Percentiles rank a stretch among this genome's conserved stretches.
These are phyloP conservation scores for Leucania comma DNA, from an alignment of 2,888 invertebrate species.

Conservation along the genomic window DNA sequence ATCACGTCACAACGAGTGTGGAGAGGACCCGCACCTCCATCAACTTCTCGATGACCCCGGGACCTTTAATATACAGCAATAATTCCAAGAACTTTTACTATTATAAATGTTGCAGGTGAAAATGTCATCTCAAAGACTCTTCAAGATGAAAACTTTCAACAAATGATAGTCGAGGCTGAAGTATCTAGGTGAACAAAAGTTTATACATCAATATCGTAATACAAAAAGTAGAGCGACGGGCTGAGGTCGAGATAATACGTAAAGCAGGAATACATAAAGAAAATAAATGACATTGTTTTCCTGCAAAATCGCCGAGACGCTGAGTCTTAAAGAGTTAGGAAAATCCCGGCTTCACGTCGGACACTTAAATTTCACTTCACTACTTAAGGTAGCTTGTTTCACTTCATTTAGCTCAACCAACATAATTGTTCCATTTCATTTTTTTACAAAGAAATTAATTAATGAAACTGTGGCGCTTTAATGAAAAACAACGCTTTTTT, in stretches of 20 bases:
- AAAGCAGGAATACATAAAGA: constrained; percentile 42
- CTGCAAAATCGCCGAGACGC: constrained; percentile 45
- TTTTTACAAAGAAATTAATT: neutral
- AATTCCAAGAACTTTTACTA: constrained; percentile 25
- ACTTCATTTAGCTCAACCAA: constrained; percentile 25
- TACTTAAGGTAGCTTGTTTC: constrained; percentile 41
- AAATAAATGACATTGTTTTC: constrained; percentile 53
- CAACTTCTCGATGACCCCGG: constrained; percentile 46
- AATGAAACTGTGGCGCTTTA: neutral
- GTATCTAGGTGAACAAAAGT: constrained; percentile 32
- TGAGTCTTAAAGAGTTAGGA: constrained; percentile 47
- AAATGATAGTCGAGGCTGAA: constrained; percentile 19
- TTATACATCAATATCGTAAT: constrained; percentile 32
- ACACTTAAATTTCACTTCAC: constrained; percentile 47
- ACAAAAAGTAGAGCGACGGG: constrained; percentile 32
- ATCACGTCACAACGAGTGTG: constrained; percentile 66
- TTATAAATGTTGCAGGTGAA: constrained; percentile 26
- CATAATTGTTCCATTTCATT: constrained; percentile 14
- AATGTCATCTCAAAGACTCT: constrained; percentile 16
- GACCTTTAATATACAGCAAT: constrained; percentile 31
- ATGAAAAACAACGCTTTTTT: constrained; percentile 13
- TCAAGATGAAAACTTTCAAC: constrained; percentile 37
- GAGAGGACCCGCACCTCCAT: constrained; percentile 48
- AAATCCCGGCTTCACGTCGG: constrained; percentile 38
- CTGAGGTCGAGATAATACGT: constrained; percentile 39